A percentile compares a stretch with the other conserved stretches of the same genome.
Evolutionary conservation across 2,113 vertebrate species (phyloP).

Genomic region (Melozone crissalis): DNA sequence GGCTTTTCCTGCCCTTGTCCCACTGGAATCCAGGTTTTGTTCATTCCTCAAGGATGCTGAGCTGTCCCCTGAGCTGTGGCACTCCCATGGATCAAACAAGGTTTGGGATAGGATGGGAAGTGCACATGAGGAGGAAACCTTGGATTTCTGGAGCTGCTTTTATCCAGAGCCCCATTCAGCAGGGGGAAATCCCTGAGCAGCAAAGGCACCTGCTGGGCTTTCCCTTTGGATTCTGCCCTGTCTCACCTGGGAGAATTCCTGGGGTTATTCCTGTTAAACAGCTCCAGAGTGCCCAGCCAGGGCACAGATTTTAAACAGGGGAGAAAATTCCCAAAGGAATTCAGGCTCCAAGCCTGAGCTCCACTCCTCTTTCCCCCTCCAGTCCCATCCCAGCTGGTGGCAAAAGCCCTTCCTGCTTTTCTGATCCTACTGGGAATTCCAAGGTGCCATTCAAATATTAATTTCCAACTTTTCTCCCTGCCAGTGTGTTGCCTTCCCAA

Average conservation of each 20-base stretch:
- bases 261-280: slow-evolving; percentile 60
- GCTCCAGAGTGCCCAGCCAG: slow-evolving; percentile 2
- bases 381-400: neutral
- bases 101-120: neutral
- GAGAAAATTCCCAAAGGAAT: slow-evolving; percentile 41
- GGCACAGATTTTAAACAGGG: slow-evolving; percentile 18
- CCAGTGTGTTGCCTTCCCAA: neutral
- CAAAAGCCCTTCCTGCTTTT: neutral
- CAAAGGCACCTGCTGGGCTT: neutral
- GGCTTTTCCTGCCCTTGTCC: neutral
- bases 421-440: neutral
- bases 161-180: neutral
- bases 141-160: neutral
- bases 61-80: neutral
- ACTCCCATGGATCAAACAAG: neutral
- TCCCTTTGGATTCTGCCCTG: neutral
- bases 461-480: neutral
- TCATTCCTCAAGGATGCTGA: neutral
- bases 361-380: neutral
- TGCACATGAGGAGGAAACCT: neutral
- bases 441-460: neutral
- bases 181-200: neutral
- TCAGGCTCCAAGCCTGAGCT: neutral
- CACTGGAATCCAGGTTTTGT: neutral
- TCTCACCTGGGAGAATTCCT: slow-evolving; percentile 34